Evolutionary conservation across 1,140 invertebrate species (phyloP).

Genomic region (Drosophila bocki): DNA sequence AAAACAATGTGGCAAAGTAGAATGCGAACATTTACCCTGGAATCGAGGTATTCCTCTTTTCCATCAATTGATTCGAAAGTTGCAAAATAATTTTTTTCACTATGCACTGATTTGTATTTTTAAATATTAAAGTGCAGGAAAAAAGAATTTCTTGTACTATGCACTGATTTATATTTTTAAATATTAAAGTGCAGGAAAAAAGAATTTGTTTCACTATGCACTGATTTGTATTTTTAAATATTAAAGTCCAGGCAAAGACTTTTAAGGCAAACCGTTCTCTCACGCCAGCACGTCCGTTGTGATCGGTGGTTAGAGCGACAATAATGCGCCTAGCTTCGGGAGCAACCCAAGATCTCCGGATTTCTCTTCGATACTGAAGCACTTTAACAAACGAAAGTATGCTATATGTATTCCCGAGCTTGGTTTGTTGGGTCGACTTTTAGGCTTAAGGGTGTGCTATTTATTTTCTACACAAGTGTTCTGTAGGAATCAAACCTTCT

Average conservation of each 20-base stretch:
- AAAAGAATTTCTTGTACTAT: not conserved
- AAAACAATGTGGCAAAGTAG: not conserved
- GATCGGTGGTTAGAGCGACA: not conserved
- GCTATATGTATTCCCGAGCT: too few relatives aligned
- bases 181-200: not conserved
- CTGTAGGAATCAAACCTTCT: too few relatives aligned
- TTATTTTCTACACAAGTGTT: too few relatives aligned
- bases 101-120: not conserved
- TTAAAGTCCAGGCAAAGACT: not conserved
- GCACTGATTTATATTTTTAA: not conserved
- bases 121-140: not conserved
- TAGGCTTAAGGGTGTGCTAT: too few relatives aligned
- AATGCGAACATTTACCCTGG: not conserved
- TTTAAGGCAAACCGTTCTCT: not conserved
- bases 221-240: not conserved
- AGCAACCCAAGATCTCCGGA: too few relatives aligned
- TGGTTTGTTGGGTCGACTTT: too few relatives aligned
- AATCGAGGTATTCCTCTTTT: not conserved
- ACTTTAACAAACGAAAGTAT: too few relatives aligned
- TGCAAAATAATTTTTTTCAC: not conserved
- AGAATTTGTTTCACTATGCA: not conserved
- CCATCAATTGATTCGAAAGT: not conserved
- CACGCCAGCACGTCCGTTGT: not conserved
- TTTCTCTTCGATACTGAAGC: too few relatives aligned
- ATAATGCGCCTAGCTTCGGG: not conserved